phyloP scores from a whole-genome alignment of 2,888 invertebrate species.

The Campoletis raptor region DNA sequence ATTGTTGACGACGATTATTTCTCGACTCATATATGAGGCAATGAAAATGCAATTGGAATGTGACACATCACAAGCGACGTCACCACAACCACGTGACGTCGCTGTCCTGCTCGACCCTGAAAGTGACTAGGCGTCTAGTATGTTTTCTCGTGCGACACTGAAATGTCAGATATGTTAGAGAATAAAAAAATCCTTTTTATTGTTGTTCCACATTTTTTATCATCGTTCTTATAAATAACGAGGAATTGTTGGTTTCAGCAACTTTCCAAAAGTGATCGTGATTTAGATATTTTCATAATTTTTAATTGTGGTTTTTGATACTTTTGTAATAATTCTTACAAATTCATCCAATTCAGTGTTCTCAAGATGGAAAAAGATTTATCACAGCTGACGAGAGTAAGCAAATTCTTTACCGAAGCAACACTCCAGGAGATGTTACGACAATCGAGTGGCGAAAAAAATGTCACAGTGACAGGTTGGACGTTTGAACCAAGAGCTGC shows the following conservation, averaged over 20 bases:
- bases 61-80: background rate
- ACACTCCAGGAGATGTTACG: conserved; percentile 84
- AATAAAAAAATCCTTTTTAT: background rate
- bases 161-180: background rate
- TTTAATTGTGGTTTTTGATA: background rate
- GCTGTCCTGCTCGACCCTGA: background rate
- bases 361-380: conserved; percentile 63
- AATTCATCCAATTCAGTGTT: background rate
- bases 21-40: background rate
- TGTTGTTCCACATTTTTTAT: background rate
- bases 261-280: background rate
- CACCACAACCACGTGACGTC: background rate
- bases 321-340: background rate
- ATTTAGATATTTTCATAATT: background rate
- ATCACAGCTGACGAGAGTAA: conserved; percentile 72
- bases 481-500: conserved; percentile 84
- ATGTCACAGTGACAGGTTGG: conserved; percentile 83
- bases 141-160: background rate
- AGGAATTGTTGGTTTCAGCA: background rate
- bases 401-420: conserved; percentile 82
- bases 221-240: background rate
- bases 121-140: background rate
- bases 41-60: background rate
- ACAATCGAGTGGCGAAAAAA: conserved; percentile 78
- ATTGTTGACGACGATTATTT: background rate